Evolutionary conservation across 1,140 invertebrate genomes (phyloP).

Genomic region (Scaptomyza pallida): DNA sequence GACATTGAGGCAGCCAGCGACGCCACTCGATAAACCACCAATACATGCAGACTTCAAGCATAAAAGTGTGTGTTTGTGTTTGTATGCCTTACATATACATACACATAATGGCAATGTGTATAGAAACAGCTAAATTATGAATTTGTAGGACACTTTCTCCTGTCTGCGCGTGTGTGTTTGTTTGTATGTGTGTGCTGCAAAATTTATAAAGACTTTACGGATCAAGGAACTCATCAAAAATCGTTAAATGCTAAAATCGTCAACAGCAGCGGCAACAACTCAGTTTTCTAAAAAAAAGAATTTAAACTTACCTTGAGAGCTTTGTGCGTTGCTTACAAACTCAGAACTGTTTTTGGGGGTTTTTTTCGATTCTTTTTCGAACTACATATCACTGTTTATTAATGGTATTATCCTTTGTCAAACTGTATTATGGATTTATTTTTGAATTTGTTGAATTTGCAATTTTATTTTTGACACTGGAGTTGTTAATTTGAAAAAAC

Average conservation of each 20-base stretch:
- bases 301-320: constrained; percentile 49
- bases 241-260: constrained; percentile 74
- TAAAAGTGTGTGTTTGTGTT: constrained; percentile 7
- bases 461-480: constrained; percentile 17
- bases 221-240: constrained; percentile 80
- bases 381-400: constrained; percentile 60
- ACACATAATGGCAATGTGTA: constrained; percentile 37
- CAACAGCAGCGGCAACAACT: too few species aligned
- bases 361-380: constrained; percentile 3
- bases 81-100: constrained; percentile 34
- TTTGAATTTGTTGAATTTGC: constrained; percentile 10
- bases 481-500: not conserved
- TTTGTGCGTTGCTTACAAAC: constrained; percentile 45
- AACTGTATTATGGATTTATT: constrained; percentile 23
- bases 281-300: constrained; percentile 1
- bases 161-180: constrained; percentile 1
- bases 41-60: constrained; percentile 43
- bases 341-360: constrained; percentile 13
- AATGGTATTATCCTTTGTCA: constrained; percentile 9
- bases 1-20: constrained; percentile 52
- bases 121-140: constrained; percentile 77
- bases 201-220: constrained; percentile 71
- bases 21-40: constrained; percentile 66
- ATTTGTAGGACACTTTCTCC: constrained; percentile 69
- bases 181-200: constrained; percentile 35